Percentiles rank a stretch among this genome's conserved stretches.
Conservation (phyloP, 2,113 vertebrate species). For the Castor canadensis region DNA sequence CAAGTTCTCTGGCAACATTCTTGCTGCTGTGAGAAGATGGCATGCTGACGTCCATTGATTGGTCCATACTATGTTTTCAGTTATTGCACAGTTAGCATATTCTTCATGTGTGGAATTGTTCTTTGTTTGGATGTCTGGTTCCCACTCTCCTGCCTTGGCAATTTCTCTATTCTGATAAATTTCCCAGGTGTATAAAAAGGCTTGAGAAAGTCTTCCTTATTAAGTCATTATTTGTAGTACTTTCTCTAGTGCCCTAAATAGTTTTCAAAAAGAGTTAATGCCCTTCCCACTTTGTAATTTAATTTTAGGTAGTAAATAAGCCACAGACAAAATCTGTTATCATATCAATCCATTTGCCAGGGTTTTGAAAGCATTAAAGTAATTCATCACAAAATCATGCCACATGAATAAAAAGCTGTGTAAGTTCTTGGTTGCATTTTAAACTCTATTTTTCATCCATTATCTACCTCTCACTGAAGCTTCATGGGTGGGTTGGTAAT, state of each 20-base stretch:
- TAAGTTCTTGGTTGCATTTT: constrained; percentile 41
- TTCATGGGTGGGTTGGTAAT: not conserved
- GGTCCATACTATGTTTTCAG: not conserved
- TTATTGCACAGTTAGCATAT: not conserved
- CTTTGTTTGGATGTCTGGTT: constrained; percentile 12
- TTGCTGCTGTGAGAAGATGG: not conserved
- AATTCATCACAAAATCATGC: constrained; percentile 56
- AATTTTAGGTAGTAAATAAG: constrained; percentile 61
- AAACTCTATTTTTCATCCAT: not conserved
- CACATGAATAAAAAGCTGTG: constrained; percentile 56
- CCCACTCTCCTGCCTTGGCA: not conserved
- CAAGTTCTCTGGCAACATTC: not conserved
- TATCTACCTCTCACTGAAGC: not conserved
- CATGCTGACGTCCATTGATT: not conserved
- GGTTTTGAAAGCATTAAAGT: constrained; percentile 58
- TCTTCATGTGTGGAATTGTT: not conserved
- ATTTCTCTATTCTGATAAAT: not conserved
- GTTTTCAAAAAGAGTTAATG: constrained; percentile 40
- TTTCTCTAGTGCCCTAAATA: not conserved
- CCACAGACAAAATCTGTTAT: constrained; percentile 59
- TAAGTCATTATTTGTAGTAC: not conserved
- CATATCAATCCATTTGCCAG: constrained; percentile 61
- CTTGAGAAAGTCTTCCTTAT: not conserved
- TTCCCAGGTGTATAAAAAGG: not conserved
- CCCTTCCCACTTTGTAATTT: constrained; percentile 23